These are phyloP conservation scores for Baryphthengus martii DNA, from an alignment of 2,113 vertebrate species.

Conservation along the genomic window DNA sequence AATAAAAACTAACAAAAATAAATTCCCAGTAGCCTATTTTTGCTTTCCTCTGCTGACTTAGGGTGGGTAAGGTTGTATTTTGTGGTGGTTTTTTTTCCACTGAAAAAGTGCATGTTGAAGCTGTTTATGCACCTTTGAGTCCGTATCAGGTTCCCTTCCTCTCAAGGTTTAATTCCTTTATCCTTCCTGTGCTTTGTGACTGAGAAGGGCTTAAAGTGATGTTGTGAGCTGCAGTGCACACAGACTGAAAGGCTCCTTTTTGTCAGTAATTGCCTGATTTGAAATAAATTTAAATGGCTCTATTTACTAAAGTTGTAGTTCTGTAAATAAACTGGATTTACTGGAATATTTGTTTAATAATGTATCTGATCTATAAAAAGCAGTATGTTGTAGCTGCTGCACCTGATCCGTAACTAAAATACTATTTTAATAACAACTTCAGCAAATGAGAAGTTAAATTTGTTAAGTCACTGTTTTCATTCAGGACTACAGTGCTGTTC, in stretches of 20 bases:
- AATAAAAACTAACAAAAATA: not conserved
- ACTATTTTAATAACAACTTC: not conserved
- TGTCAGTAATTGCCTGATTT: not conserved
- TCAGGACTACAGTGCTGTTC: not conserved
- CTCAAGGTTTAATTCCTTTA: not conserved
- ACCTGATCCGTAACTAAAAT: not conserved
- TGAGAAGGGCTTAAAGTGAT: not conserved
- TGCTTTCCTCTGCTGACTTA: not conserved
- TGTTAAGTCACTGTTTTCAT: too few relatives aligned
- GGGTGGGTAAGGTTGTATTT: not conserved
- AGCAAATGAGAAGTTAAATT: not conserved
- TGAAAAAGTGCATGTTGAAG: not conserved
- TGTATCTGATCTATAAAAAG: not conserved
- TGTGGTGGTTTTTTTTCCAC: not conserved
- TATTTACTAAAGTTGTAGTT: not conserved
- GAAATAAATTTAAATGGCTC: not conserved
- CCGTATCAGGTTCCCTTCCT: not conserved
- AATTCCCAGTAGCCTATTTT: not conserved
- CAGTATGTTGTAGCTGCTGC: not conserved
- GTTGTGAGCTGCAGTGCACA: not conserved
- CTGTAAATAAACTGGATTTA: not conserved
- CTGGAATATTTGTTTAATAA: not conserved
- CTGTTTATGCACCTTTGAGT: not conserved
- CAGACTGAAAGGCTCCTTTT: not conserved
- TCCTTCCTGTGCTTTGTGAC: not conserved